Base-by-base conservation (phyloP, 2,797 vertebrate genomes). In the Pampus argenteus region DNA sequence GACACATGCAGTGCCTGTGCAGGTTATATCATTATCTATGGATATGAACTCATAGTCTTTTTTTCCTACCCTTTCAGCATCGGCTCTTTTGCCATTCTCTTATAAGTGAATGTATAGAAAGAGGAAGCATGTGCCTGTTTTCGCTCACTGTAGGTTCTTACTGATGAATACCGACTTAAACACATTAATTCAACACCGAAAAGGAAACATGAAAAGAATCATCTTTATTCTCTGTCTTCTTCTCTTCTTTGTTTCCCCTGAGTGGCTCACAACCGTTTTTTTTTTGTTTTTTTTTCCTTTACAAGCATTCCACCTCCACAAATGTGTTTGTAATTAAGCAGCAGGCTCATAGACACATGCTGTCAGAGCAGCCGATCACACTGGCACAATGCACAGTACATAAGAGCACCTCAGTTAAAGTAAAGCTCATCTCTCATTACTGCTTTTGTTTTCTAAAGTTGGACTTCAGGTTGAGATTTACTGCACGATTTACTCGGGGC, bases 261-360 rank as follows among this genome's bases (percentile, higher is more conserved):
- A 74, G 52, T 78, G 54, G 66, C 54, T 66, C 5, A 1, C 29
- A 67, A 64, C 29, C 47, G n/a, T n/a, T n/a, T n/a, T n/a, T n/a
- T n/a, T n/a, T n/a, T n/a, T n/a, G n/a, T n/a, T n/a, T n/a, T n/a
- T 28, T 52, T 73, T 36, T 34, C 18, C 47, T 84, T 81, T 72
- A 70, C 68, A 62, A 84, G 74, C 76, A 63, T 78, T 83, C 66
- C 68, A 76, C 65, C 72, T 74, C 60, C 18, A 18, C 56, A 78
- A 85, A 85, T 73, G 71, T 82, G 81, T 84, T 81, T 79, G 64
- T 58, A 81, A 87, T 89, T 80, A 80, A 78, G 79, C 76, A 72
- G 76, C 64, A 60, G 66, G 61, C 79, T 31, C 66, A 44, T 11
- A 69, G 73, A 77, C 81, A 51, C 61, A 40, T 66, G 34, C 51